Percentiles rank a stretch among this genome's conserved stretches.
Evolutionary conservation across 2,888 invertebrate species (phyloP).

Genomic region (Glomeris marginata): DNA sequence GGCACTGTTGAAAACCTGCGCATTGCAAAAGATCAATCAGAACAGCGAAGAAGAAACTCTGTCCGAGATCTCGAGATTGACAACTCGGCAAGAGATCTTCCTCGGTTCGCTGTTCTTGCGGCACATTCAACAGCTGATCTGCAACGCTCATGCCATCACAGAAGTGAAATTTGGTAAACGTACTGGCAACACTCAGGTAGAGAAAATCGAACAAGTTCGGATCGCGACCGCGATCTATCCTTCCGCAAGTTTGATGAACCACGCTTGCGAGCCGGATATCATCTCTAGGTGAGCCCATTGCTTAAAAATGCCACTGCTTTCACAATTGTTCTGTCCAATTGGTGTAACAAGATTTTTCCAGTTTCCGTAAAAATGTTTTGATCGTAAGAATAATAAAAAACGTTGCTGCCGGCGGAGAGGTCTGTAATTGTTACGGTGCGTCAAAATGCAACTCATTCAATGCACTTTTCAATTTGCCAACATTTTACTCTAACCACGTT

Average conservation of each 20-base stretch:
- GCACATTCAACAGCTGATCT: conserved; percentile 62
- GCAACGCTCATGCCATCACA: conserved; percentile 57
- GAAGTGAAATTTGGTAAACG: conserved; percentile 24
- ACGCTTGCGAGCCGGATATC: conserved; percentile 74
- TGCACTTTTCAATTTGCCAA: conserved; percentile 14
- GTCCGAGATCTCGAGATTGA: too few species aligned
- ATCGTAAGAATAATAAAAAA: conserved; percentile 52
- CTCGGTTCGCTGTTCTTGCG: conserved; percentile 53
- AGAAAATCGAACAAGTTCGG: conserved; percentile 28
- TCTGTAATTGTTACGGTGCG: conserved; percentile 68
- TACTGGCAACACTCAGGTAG: neutral
- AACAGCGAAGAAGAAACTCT: too few species aligned
- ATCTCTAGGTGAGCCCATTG: conserved; percentile 45
- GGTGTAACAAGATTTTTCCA: conserved; percentile 27
- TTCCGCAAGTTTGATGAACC: conserved; percentile 79
- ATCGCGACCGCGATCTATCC: conserved; percentile 71
- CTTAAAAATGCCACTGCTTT: neutral
- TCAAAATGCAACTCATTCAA: conserved; percentile 12
- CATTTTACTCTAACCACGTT: neutral
- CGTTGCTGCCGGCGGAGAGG: conserved; percentile 49
- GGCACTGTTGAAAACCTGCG: too few species aligned
- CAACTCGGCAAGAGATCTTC: conserved; percentile 23
- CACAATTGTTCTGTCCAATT: conserved; percentile 1
- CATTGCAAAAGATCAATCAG: too few species aligned
- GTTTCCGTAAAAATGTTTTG: conserved; percentile 53